Conservation (phyloP, 2,888 invertebrate species). For the Miltochrista miniata region DNA sequence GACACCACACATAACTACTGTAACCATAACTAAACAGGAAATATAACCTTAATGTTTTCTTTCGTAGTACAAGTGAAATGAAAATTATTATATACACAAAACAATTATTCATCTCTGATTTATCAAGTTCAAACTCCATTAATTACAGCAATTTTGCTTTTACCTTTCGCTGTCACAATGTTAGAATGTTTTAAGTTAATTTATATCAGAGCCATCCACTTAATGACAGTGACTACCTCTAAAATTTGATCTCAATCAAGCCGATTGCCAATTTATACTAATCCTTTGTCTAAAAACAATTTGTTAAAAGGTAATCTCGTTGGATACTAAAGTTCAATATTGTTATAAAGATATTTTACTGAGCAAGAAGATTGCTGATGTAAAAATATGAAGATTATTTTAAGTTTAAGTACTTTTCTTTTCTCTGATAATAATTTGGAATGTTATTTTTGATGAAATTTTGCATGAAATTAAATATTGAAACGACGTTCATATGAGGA, state of each 20-base stretch:
- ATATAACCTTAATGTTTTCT: no score
- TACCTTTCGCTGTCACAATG: neutral
- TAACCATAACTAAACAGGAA: no score
- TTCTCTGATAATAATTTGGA: no score
- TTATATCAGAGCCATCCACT: slow-evolving; percentile 4
- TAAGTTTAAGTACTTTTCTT: no score
- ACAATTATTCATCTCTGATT: no score
- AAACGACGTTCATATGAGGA: no score
- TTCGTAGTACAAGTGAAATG: no score
- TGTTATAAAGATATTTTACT: slow-evolving; percentile 25
- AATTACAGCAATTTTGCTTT: neutral
- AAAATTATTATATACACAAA: no score
- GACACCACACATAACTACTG: no score
- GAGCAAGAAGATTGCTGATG: slow-evolving; percentile 29
- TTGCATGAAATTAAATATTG: no score
- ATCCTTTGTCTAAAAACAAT: slow-evolving; percentile 26
- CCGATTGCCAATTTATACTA: slow-evolving; percentile 35
- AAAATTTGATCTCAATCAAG: slow-evolving; percentile 25
- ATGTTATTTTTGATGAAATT: no score
- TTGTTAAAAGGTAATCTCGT: slow-evolving; percentile 24
- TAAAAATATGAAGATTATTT: neutral
- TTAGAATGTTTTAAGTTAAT: neutral
- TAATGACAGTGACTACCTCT: slow-evolving; percentile 15
- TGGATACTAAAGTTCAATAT: slow-evolving; percentile 37
- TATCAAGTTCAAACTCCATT: neutral